Conservation (phyloP, 1,140 invertebrate species). For the Apis mellifera region DNA sequence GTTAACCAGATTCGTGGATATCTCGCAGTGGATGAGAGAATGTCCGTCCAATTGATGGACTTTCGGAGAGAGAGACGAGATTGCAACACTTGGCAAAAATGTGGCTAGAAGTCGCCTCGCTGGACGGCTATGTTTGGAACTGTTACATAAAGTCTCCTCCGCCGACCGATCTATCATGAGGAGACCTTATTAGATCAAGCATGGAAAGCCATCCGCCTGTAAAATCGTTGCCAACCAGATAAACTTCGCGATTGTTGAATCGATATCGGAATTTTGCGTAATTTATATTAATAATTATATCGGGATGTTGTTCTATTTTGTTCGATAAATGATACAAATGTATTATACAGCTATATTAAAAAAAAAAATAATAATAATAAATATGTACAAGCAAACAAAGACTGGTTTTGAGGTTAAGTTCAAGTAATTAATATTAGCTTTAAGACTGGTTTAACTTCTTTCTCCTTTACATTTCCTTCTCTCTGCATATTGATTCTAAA, state of each 20-base stretch:
- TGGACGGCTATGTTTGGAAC: constrained; percentile 29
- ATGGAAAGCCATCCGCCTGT: constrained; percentile 25
- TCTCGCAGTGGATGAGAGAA: neutral
- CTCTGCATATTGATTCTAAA: too few species aligned
- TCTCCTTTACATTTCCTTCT: too few species aligned
- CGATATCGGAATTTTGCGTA: too few species aligned
- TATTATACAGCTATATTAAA: too few species aligned
- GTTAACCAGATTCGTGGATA: constrained; percentile 40
- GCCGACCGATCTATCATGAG: constrained; percentile 45
- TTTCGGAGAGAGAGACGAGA: constrained; percentile 20
- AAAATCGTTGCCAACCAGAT: neutral
- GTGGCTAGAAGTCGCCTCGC: constrained; percentile 36
- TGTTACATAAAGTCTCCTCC: constrained; percentile 52
- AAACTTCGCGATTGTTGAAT: neutral
- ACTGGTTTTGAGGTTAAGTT: too few species aligned
- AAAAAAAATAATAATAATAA: too few species aligned
- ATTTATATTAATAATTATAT: too few species aligned
- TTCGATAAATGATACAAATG: too few species aligned
- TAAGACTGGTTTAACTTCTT: too few species aligned
- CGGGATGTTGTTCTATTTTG: too few species aligned
- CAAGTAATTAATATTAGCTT: too few species aligned
- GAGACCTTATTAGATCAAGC: constrained; percentile 41
- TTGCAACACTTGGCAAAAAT: constrained; percentile 61
- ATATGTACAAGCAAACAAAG: too few species aligned
- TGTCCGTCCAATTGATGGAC: neutral